Percentiles rank a stretch among this genome's conserved stretches.
phyloP scores from a whole-genome alignment of 2,797 vertebrate species.

The Odontamblyopus lacepedii region DNA sequence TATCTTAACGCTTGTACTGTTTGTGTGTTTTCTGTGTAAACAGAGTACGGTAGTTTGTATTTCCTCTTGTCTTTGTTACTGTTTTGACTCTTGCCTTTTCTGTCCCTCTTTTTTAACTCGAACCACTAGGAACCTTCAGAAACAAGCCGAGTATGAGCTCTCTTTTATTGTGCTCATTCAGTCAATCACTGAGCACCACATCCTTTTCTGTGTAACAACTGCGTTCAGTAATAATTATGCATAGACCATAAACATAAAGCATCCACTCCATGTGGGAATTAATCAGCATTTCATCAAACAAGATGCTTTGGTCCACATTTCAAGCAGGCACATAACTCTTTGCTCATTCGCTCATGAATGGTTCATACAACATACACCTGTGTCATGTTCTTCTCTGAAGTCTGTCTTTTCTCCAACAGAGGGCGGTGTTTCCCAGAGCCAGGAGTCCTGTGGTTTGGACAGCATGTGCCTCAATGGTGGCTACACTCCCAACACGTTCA shows the following conservation, averaged over 20 bases:
- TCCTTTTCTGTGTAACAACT: constrained; percentile 31
- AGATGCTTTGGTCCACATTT: constrained; percentile 25
- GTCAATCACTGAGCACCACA: constrained; percentile 58
- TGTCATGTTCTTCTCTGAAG: constrained; percentile 10
- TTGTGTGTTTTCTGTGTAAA: constrained; percentile 7
- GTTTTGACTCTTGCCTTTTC: constrained; percentile 54
- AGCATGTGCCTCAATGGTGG: constrained; percentile 92
- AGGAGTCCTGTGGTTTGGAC: constrained; percentile 89
- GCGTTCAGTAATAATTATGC: constrained; percentile 29
- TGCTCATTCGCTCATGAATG: constrained; percentile 52
- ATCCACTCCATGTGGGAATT: constrained; percentile 49
- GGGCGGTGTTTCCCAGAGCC: constrained; percentile 82
- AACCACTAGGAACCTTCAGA: constrained; percentile 86
- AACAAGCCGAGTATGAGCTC: constrained; percentile 84
- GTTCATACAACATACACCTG: constrained; percentile 23
- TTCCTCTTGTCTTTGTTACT: constrained; percentile 35
- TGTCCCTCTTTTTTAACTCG: constrained; percentile 63
- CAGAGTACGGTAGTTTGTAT: constrained; percentile 9
- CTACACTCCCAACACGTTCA: constrained; percentile 95
- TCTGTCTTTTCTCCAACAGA: constrained; percentile 70
- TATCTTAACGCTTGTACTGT: constrained; percentile 17
- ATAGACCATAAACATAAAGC: constrained; percentile 57
- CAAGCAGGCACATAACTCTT: constrained; percentile 50
- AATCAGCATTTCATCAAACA: constrained; percentile 49
- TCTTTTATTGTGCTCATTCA: constrained; percentile 61